These are phyloP conservation scores for Quadroppia sp. DNA, from an alignment of 2,888 invertebrate genomes.

Conservation along the genomic window DNA sequence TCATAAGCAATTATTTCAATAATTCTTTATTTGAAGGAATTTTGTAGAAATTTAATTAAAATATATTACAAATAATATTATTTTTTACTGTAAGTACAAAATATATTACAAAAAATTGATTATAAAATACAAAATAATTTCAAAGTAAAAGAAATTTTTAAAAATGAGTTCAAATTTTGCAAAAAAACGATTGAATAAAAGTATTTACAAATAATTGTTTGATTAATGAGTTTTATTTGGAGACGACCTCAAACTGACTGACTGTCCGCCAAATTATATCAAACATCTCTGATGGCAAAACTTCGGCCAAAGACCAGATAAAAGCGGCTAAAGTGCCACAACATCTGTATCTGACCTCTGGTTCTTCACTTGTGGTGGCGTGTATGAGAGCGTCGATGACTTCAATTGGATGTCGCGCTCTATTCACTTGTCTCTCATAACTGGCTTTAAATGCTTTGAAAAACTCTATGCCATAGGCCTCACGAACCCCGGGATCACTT, in stretches of 20 bases:
- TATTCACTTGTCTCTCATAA: background rate
- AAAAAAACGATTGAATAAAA: too few relatives aligned
- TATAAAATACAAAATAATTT: too few relatives aligned
- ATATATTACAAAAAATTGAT: too few relatives aligned
- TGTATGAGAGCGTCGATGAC: conserved; percentile 50
- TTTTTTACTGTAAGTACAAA: too few relatives aligned
- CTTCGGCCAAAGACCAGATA: conserved; percentile 12
- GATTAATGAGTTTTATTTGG: too few relatives aligned
- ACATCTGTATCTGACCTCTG: conserved; percentile 23
- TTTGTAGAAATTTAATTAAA: too few relatives aligned
- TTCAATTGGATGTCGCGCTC: conserved; percentile 48
- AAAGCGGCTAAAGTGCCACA: background rate
- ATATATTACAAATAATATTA: too few relatives aligned
- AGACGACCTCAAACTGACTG: background rate
- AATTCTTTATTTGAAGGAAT: too few relatives aligned
- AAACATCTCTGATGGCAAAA: background rate
- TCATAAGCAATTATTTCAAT: too few relatives aligned
- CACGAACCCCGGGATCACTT: conserved; percentile 49
- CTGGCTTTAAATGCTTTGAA: conserved; percentile 49
- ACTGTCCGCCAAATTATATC: background rate
- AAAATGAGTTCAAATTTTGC: too few relatives aligned
- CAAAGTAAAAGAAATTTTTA: too few relatives aligned
- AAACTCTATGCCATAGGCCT: conserved; percentile 49
- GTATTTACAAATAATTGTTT: too few relatives aligned
- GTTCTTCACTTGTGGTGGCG: conserved; percentile 48